phyloP scores from a whole-genome alignment of 2,888 invertebrate genomes.

The Heliconius aoede region DNA sequence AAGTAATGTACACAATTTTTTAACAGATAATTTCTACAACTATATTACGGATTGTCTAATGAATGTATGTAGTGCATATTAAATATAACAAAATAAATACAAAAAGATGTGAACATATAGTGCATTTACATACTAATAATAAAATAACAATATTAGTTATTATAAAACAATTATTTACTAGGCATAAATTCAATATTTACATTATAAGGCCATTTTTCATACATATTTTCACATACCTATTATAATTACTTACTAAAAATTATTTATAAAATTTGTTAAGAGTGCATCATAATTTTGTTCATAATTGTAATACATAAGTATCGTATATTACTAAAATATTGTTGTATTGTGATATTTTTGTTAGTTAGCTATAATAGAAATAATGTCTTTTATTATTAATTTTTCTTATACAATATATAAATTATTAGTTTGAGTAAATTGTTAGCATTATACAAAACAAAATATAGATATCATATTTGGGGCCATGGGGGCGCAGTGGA shows the following conservation, averaged over 20 bases:
- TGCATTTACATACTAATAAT: constrained; percentile 1
- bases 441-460: background rate
- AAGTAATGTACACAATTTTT: no score
- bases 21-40: no score
- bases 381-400: background rate
- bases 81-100: background rate
- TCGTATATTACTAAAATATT: background rate
- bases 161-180: background rate
- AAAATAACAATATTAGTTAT: constrained; percentile 1
- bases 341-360: background rate
- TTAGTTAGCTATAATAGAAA: background rate
- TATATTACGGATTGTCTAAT: no score
- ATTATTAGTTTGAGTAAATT: no score
- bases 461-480: background rate
- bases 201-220: constrained; percentile 9
- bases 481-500: no score
- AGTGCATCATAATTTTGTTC: background rate
- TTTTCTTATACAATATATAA: no score
- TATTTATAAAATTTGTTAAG: no score
- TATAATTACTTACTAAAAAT: background rate
- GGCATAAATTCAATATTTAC: background rate
- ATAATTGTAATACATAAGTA: background rate
- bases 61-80: background rate
- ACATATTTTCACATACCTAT: background rate
- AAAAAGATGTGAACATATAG: background rate